Base-by-base conservation (phyloP, 1,140 invertebrate species). In the Melanaphis sacchari region DNA sequence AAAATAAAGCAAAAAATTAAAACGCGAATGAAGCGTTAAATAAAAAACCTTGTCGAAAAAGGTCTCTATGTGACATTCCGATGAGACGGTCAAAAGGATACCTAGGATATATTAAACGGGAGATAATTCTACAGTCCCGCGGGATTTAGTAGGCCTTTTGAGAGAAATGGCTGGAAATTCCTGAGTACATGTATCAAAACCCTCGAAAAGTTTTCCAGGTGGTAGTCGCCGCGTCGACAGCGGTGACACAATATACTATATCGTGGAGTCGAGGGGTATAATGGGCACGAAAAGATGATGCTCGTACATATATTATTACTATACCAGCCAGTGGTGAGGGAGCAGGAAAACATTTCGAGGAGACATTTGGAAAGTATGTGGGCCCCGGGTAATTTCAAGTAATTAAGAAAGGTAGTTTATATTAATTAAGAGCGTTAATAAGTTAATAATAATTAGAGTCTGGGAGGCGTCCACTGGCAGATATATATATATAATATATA, bases 351-450 rank as follows among this genome's bases (percentile, higher is more conserved):
- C 91, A 84, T 92, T 82, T 82, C 36, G 91, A 92, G 76, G 91
- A 92, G 91, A 92, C 91, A 92, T 84, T 92, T 36, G 81, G 24
- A 92, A 84, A 84, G 91, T 92, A 52, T 92, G 91, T 84, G 76
- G 91, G 91, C 26, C 36, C 91, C 76, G 76, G 91, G 91, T 92
- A 92, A 92, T 92, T 92, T 92, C 91, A 52, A 92, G 91, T 92
- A 92, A 92, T 92, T 92, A 92, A 92, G 91, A 92, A 92, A 92
- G 91, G 91, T 92, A 92, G 91, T 92, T 92, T 82, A 92, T 92
- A 92, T 92, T 92, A 92, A 92, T 92, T 92, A 92, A 92, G 43
- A 81, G 91, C 91, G 91, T 82, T 92, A 84, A 92, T 92, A 92
- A 92, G 91, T 92, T 92, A 92, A 92, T 92, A 92, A 92, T 92